Percentiles rank a stretch among this genome's conserved stretches.
Conservation (phyloP, 35 echinoderm and acorn worm genomes). For the Strongylocentrotus purpuratus region DNA sequence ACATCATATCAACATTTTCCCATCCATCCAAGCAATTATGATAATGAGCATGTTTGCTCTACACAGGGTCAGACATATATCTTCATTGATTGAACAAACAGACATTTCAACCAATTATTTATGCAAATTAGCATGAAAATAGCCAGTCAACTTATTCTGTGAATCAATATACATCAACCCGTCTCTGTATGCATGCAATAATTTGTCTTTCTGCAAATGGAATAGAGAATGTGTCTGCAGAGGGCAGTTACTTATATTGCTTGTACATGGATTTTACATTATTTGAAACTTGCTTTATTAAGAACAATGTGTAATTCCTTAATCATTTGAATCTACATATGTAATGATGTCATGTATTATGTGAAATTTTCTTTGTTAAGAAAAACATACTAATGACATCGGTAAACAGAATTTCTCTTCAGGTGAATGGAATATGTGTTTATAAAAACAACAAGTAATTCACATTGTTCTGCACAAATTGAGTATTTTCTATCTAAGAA, state of each 20-base stretch:
- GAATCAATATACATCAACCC: background rate
- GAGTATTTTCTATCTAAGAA: no score
- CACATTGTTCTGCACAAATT: no score
- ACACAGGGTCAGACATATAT: background rate
- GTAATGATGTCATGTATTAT: no score
- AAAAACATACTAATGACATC: no score
- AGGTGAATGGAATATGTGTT: no score
- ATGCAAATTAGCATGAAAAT: background rate
- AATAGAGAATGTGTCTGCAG: background rate
- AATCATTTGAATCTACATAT: no score
- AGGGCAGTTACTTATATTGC: background rate
- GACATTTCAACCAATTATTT: background rate
- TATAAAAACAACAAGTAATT: no score
- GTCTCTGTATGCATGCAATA: background rate
- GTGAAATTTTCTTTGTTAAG: no score
- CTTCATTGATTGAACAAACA: background rate
- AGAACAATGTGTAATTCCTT: no score
- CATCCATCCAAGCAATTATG: background rate
- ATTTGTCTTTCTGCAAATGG: background rate
- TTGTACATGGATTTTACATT: background rate
- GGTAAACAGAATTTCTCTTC: no score
- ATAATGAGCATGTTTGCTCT: background rate
- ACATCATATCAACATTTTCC: conserved; percentile 4
- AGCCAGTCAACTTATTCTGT: background rate
- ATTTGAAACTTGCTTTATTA: no score